Percentiles rank a stretch among this genome's conserved stretches.
Evolutionary conservation across 1,140 invertebrate species (phyloP).

Genomic region (Rhynchophorus ferrugineus): DNA sequence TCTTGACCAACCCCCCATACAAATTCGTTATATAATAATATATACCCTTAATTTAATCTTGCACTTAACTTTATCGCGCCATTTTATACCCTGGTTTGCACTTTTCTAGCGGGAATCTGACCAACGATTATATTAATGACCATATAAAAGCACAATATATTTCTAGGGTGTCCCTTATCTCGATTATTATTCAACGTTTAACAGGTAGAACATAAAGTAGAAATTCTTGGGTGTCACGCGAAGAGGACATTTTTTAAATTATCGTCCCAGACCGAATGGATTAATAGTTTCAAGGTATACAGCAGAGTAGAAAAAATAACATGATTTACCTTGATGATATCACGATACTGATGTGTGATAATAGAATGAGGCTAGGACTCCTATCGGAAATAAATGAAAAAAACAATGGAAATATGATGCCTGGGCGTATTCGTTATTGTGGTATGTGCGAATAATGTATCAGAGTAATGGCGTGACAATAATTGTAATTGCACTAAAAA

Average conservation of each 20-base stretch:
- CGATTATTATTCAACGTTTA: constrained; percentile 17
- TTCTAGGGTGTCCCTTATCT: constrained; percentile 15
- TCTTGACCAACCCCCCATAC: too few relatives aligned
- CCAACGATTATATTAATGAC: constrained; percentile 14
- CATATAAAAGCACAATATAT: constrained; percentile 19
- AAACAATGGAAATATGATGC: too few relatives aligned
- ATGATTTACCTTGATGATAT: neutral
- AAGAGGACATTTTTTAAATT: constrained; percentile 22
- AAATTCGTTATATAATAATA: too few relatives aligned
- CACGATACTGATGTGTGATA: neutral
- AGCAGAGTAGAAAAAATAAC: neutral
- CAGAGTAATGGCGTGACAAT: too few relatives aligned
- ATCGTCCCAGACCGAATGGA: constrained; percentile 15
- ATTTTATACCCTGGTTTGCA: too few relatives aligned
- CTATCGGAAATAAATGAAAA: too few relatives aligned
- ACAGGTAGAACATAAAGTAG: constrained; percentile 21
- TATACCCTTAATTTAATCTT: too few relatives aligned
- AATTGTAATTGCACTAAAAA: too few relatives aligned
- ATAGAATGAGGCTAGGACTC: neutral
- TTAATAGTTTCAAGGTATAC: constrained; percentile 11
- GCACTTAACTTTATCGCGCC: too few relatives aligned
- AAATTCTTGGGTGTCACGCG: constrained; percentile 22
- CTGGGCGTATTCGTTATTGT: too few relatives aligned
- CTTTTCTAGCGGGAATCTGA: too few relatives aligned
- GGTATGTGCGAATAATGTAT: too few relatives aligned